phyloP scores from a whole-genome alignment of 2,888 invertebrate species.

The Acleris emargana region DNA sequence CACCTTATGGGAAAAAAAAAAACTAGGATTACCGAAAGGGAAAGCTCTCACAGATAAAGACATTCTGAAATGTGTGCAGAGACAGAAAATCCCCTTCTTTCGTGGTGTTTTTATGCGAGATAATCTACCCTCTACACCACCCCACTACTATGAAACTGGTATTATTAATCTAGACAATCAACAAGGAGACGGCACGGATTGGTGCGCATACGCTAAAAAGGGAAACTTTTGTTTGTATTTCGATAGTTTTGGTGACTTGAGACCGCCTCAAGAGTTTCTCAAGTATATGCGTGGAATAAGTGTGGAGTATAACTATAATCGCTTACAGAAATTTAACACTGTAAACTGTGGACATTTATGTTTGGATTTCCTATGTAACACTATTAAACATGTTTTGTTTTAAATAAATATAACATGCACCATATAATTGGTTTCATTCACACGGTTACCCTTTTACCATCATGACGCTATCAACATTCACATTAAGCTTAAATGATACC shows the following conservation, averaged over 20 bases:
- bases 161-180: constrained; percentile 14
- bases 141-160: constrained; percentile 15
- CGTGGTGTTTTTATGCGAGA: constrained; percentile 25
- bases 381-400: not conserved
- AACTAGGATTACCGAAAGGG: constrained; percentile 4
- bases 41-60: constrained; percentile 8
- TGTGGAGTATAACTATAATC: constrained; percentile 16
- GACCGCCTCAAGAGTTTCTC: constrained; percentile 15
- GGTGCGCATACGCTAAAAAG: constrained; percentile 19
- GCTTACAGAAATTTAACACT: constrained; percentile 4
- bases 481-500: constrained; percentile 1
- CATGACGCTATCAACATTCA: not conserved
- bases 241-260: constrained; percentile 21
- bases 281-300: not conserved
- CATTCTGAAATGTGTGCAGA: not conserved
- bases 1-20: not conserved
- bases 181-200: constrained; percentile 7
- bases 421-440: too few species aligned
- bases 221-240: constrained; percentile 18
- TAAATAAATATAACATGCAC: constrained; percentile 3
- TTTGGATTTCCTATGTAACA: constrained; percentile 4
- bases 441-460: not conserved
- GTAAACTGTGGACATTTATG: constrained; percentile 23
- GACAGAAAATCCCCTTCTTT: constrained; percentile 6
- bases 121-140: not conserved